Percentiles rank a stretch among this genome's conserved stretches.
These are phyloP conservation scores for Tenebrio molitor DNA, from an alignment of 1,140 invertebrate species.

Conservation along the genomic window DNA sequence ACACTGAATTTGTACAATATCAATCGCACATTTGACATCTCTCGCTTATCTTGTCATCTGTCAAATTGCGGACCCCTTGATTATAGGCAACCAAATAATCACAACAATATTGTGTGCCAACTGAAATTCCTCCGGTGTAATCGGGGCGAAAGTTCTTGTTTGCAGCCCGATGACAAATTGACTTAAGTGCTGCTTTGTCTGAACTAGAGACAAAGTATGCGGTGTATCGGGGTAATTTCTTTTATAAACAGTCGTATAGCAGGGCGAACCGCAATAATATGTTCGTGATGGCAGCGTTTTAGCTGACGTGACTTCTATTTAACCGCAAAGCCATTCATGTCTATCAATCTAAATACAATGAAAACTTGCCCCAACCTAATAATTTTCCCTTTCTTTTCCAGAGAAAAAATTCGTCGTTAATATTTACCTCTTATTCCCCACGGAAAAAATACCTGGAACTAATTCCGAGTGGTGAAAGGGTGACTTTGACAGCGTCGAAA, in stretches of 20 bases:
- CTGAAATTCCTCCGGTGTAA: too few relatives aligned
- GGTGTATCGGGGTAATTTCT: slow-evolving; percentile 27
- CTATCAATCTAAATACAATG: slow-evolving; percentile 39
- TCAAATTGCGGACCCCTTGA: too few relatives aligned
- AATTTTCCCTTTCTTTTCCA: slow-evolving; percentile 4
- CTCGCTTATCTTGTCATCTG: too few relatives aligned
- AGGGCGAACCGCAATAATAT: slow-evolving; percentile 19
- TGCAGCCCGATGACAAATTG: slow-evolving; percentile 23
- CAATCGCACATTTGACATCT: too few relatives aligned
- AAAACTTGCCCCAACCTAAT: slow-evolving; percentile 11
- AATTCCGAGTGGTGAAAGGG: too few relatives aligned
- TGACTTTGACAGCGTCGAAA: too few relatives aligned
- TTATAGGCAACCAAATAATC: too few relatives aligned
- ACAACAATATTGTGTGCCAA: too few relatives aligned
- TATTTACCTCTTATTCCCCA: neutral
- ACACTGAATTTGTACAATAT: too few relatives aligned
- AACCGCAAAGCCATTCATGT: slow-evolving; percentile 41
- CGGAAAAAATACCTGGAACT: too few relatives aligned
- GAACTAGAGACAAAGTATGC: slow-evolving; percentile 12
- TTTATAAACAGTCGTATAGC: slow-evolving; percentile 2
- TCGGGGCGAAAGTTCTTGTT: too few relatives aligned
- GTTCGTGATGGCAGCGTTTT: slow-evolving; percentile 41
- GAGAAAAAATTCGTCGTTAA: neutral
- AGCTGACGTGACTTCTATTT: slow-evolving; percentile 36
- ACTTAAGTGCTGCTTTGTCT: slow-evolving; percentile 33